Evolutionary conservation across 2,113 vertebrate species (phyloP).

Genomic region (Cephalopterus ornatus): DNA sequence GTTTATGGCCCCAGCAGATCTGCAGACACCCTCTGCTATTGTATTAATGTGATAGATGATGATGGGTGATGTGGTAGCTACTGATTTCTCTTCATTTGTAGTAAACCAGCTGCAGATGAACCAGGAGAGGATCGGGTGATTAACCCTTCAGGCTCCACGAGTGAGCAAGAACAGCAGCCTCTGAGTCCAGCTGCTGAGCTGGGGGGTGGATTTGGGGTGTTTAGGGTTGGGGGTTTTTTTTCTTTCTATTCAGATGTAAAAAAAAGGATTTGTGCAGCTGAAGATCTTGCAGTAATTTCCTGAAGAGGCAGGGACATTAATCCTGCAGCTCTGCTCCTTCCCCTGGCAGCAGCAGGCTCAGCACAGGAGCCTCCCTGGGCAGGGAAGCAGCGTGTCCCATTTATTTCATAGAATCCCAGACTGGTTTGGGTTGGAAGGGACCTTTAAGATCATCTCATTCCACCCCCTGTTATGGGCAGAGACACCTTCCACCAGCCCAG

Average conservation of each 20-base stretch:
- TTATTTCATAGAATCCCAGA: neutral
- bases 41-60: neutral
- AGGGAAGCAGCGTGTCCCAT: rapidly evolving
- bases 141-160: neutral
- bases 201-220: neutral
- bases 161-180: neutral
- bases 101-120: neutral
- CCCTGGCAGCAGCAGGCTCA: neutral
- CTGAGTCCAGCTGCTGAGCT: neutral
- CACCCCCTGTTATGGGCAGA: neutral
- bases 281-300: neutral
- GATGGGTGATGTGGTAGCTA: neutral
- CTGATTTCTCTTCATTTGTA: neutral
- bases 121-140: neutral
- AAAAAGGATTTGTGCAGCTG: neutral
- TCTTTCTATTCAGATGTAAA: neutral
- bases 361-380: neutral
- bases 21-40: neutral
- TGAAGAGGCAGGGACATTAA: neutral
- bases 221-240: rapidly evolving
- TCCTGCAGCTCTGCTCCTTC: neutral
- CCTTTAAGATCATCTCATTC: neutral
- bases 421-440: neutral
- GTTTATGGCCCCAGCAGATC: neutral
- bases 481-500: neutral